phyloP scores from a whole-genome alignment of 2,888 invertebrate species.

The Diplolepis rosae region DNA sequence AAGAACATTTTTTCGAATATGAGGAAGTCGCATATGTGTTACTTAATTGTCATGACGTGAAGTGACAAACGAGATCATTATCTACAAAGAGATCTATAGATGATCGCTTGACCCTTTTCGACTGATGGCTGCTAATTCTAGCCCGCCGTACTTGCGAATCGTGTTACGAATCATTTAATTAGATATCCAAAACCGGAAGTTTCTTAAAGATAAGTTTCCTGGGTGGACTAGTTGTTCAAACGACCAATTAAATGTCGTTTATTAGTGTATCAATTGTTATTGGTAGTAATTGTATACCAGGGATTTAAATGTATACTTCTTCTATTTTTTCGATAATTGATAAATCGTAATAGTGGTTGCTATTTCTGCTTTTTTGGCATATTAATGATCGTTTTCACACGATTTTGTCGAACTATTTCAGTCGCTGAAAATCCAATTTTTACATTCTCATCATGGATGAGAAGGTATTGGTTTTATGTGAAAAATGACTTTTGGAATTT shows the following conservation, averaged over 20 bases:
- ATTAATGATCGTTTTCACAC: too few relatives aligned
- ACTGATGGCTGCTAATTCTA: slow-evolving; percentile 24
- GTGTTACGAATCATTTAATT: slow-evolving; percentile 28
- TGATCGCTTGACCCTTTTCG: slow-evolving; percentile 24
- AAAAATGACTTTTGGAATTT: too few relatives aligned
- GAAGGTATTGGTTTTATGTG: too few relatives aligned
- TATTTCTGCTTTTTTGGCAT: too few relatives aligned
- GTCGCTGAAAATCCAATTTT: too few relatives aligned
- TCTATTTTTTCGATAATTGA: too few relatives aligned
- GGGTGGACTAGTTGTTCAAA: slow-evolving; percentile 7
- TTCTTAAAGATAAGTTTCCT: slow-evolving; percentile 12
- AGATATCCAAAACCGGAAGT: slow-evolving; percentile 10
- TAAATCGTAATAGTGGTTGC: too few relatives aligned
- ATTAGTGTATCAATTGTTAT: neutral
- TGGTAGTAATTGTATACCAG: neutral
- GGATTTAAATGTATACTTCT: too few relatives aligned
- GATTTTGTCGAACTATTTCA: too few relatives aligned
- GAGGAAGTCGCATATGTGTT: neutral
- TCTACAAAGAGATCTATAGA: neutral
- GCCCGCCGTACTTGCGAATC: slow-evolving; percentile 10
- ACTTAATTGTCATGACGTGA: neutral
- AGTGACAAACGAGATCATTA: slow-evolving; percentile 13
- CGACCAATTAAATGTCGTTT: neutral
- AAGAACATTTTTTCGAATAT: too few relatives aligned
- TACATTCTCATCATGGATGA: too few relatives aligned